phyloP scores from a whole-genome alignment of 2,113 vertebrate species.

The Gavia stellata region DNA sequence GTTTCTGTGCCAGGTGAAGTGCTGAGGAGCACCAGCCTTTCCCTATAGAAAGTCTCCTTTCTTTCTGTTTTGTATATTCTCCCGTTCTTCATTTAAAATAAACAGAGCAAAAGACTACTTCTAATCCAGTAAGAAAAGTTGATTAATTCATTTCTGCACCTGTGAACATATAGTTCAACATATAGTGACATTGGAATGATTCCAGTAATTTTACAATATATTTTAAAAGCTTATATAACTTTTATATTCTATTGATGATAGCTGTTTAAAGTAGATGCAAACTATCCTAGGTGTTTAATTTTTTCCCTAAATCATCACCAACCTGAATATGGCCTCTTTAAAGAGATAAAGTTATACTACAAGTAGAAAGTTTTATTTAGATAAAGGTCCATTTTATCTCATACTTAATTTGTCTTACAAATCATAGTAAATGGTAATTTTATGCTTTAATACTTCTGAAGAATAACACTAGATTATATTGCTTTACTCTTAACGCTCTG shows the following conservation, averaged over 20 bases:
- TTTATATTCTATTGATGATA: background rate
- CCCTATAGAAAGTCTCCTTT: background rate
- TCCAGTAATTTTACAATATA: background rate
- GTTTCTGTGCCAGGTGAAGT: background rate
- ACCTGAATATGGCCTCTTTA: background rate
- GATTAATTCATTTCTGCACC: background rate
- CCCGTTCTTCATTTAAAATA: background rate
- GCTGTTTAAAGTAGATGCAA: background rate
- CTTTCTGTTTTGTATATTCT: background rate
- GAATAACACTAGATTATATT: background rate
- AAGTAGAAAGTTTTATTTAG: background rate
- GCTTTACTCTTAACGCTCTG: background rate
- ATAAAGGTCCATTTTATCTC: background rate
- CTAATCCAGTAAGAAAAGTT: background rate
- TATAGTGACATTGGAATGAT: background rate
- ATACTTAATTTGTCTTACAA: background rate
- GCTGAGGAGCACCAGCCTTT: background rate
- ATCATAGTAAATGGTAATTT: background rate
- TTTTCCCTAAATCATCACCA: background rate
- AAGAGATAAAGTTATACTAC: background rate
- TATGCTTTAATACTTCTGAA: slow-evolving; percentile 5
- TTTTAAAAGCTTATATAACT: background rate
- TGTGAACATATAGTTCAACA: background rate
- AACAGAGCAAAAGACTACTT: background rate
- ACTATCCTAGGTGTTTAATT: background rate